Percentiles rank a stretch among this genome's conserved stretches.
Evolutionary conservation across 1,140 invertebrate species (phyloP).

Genomic region (Nautilus pompilius): DNA sequence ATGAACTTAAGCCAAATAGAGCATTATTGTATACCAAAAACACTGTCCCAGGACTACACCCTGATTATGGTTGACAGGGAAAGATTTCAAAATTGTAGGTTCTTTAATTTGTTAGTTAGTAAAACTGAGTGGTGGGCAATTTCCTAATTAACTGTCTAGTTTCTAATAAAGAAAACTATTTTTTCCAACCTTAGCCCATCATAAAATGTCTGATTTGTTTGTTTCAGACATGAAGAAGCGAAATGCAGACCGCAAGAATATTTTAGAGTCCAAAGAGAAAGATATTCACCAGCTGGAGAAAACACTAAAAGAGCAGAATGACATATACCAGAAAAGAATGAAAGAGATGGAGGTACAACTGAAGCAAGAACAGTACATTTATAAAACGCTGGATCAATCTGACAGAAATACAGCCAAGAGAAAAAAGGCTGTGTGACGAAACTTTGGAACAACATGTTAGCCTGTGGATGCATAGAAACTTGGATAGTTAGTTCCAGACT

Average conservation of each 20-base stretch:
- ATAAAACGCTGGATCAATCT: constrained; percentile 21
- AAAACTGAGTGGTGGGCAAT: not conserved
- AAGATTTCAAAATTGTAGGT: not conserved
- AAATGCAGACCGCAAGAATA: constrained; percentile 15
- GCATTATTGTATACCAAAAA: too few species aligned
- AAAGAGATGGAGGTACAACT: constrained; percentile 25
- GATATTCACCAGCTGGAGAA: constrained; percentile 21
- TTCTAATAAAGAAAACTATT: not conserved
- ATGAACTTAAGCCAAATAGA: too few species aligned
- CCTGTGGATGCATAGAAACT: too few species aligned
- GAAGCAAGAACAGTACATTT: constrained; percentile 32
- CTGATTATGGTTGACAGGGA: not conserved
- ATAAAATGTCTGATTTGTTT: constrained; percentile 10
- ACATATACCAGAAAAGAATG: constrained; percentile 24
- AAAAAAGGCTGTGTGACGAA: too few species aligned
- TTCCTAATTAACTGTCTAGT: not conserved
- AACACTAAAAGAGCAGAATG: constrained; percentile 19
- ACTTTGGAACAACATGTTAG: too few species aligned
- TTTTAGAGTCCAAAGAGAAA: constrained; percentile 14
- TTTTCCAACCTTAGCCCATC: too few species aligned
- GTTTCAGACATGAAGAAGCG: constrained; percentile 19
- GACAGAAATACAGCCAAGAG: too few species aligned
- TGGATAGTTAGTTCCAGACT: too few species aligned
- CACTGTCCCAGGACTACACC: not conserved
- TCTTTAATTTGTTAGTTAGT: not conserved